phyloP scores from a whole-genome alignment of 2,113 vertebrate species.

The Nipponia nippon region DNA sequence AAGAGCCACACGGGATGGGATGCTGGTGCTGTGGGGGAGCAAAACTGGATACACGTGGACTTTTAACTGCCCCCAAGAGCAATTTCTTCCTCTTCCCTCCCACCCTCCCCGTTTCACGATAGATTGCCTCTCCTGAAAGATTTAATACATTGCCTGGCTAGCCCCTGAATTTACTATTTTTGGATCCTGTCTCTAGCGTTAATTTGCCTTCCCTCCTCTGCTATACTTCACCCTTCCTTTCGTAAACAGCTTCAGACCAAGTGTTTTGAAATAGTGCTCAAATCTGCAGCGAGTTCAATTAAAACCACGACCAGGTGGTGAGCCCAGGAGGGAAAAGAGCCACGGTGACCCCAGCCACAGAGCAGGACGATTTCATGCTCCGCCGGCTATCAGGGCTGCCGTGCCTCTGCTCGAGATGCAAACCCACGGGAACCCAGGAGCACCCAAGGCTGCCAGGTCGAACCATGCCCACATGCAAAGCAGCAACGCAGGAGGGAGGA shows the following conservation, averaged over 20 bases:
- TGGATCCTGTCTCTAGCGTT: background rate
- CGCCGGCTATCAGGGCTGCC: background rate
- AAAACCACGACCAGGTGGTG: rapidly evolving
- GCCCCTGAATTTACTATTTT: background rate
- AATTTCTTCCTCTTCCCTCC: background rate
- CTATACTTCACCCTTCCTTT: background rate
- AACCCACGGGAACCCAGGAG: background rate
- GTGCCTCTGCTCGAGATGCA: rapidly evolving
- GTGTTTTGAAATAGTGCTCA: rapidly evolving
- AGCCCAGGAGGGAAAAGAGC: background rate
- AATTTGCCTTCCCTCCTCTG: background rate
- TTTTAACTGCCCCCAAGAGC: background rate
- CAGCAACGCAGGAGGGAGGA: rapidly evolving
- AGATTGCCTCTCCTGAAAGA: background rate
- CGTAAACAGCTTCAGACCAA: background rate
- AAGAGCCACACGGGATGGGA: rapidly evolving
- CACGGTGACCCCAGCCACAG: background rate
- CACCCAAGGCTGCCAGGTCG: rapidly evolving
- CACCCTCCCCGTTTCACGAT: background rate
- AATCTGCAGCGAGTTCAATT: background rate
- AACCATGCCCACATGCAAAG: background rate
- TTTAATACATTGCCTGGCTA: background rate
- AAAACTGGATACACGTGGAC: background rate
- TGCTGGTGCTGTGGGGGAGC: background rate
- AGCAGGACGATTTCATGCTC: background rate